Evolutionary conservation across 2,888 invertebrate genomes (phyloP).

Genomic region (Mallateleia sp.): DNA sequence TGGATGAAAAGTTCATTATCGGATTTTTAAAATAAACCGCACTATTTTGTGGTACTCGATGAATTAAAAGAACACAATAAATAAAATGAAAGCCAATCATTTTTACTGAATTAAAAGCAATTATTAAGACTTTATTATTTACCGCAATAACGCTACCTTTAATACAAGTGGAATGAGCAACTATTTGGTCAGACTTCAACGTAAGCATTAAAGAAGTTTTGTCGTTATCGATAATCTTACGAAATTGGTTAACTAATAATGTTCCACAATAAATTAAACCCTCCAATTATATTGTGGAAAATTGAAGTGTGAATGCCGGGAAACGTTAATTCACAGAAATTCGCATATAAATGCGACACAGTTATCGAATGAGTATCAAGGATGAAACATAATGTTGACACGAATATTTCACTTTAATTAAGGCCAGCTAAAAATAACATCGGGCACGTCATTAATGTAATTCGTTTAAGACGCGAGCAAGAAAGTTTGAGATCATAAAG

Average conservation of each 20-base stretch:
- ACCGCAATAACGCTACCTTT: background rate
- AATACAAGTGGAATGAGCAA: background rate
- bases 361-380: background rate
- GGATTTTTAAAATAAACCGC: no score
- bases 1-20: no score
- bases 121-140: background rate
- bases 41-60: background rate
- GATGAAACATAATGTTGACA: slow-evolving; percentile 47
- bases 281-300: background rate
- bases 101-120: background rate
- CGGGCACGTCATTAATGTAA: slow-evolving; percentile 52
- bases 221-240: background rate
- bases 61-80: background rate
- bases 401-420: slow-evolving; percentile 65
- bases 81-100: background rate
- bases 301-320: background rate
- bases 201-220: background rate
- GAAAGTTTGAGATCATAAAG: slow-evolving; percentile 52
- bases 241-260: background rate
- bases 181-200: background rate
- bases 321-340: background rate
- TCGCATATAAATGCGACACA: background rate
- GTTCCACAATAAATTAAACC: background rate
- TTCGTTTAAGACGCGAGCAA: slow-evolving; percentile 40
- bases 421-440: slow-evolving; percentile 64